Conservation (phyloP, 2,797 vertebrate genomes). For the Sus cebifrons region DNA sequence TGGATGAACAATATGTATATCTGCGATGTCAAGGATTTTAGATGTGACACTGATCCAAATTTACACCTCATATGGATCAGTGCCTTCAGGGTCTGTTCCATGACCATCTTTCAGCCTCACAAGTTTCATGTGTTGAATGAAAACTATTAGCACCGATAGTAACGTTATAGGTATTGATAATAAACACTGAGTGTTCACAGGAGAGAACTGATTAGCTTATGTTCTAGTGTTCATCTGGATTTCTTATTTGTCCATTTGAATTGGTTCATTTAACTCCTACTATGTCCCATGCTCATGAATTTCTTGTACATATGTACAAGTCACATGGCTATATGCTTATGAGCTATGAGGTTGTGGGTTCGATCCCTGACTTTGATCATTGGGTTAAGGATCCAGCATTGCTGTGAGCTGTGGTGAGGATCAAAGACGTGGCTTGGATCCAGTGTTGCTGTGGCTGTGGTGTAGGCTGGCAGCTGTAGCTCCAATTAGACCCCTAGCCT, state of each 20-base stretch:
- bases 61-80: not conserved
- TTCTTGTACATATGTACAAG: conserved; percentile 29
- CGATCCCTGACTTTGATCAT: too few species aligned
- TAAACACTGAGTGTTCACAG: not conserved
- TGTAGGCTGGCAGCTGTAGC: too few species aligned
- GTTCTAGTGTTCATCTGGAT: not conserved
- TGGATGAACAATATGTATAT: not conserved
- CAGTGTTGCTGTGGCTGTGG: too few species aligned
- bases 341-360: too few species aligned
- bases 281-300: not conserved
- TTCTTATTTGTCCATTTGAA: conserved; percentile 53
- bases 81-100: not conserved
- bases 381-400: too few species aligned
- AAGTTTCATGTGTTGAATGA: conserved; percentile 27
- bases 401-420: too few species aligned
- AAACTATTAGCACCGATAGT: conserved; percentile 11
- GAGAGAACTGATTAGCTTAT: not conserved
- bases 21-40: conserved; percentile 25
- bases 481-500: too few species aligned
- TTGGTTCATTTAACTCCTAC: conserved; percentile 20
- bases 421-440: too few species aligned
- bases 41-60: not conserved
- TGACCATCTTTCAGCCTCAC: conserved; percentile 11
- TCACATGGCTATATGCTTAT: conserved; percentile 26
- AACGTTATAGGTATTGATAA: not conserved